phyloP scores from a whole-genome alignment of 2,888 invertebrate species.

The Helleia helle region DNA sequence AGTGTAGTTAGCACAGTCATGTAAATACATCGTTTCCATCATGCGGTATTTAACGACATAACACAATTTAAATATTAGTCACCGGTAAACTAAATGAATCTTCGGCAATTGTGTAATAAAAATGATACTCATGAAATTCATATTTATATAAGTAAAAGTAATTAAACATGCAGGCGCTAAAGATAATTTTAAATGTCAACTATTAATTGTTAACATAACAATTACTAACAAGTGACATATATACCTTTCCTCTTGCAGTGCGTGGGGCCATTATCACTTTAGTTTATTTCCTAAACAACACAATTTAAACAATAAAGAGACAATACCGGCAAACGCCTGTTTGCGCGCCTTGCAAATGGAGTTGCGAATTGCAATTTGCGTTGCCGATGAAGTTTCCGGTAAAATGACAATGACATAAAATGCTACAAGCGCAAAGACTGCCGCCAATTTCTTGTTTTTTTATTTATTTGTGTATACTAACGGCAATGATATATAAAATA shows the following conservation, averaged over 20 bases:
- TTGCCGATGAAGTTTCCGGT: conserved; percentile 50
- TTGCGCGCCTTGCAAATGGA: conserved; percentile 31
- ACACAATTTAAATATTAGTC: no score
- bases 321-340: conserved; percentile 25
- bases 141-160: no score
- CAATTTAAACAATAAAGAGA: conserved; percentile 19
- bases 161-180: no score
- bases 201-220: not conserved
- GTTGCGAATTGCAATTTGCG: conserved; percentile 24
- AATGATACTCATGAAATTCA: no score
- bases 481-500: no score
- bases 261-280: conserved; percentile 51
- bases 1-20: no score
- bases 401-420: conserved; percentile 55
- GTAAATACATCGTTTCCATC: no score
- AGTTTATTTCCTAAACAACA: conserved; percentile 20
- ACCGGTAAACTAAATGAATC: no score
- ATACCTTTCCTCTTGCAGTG: conserved; percentile 57
- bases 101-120: no score
- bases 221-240: not conserved
- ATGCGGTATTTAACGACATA: no score
- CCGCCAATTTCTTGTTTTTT: conserved; percentile 38
- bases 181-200: no score
- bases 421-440: conserved; percentile 27
- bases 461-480: no score